Evolutionary conservation across 2,113 vertebrate species (phyloP).

Genomic region (Heterotilapia buettikoferi): DNA sequence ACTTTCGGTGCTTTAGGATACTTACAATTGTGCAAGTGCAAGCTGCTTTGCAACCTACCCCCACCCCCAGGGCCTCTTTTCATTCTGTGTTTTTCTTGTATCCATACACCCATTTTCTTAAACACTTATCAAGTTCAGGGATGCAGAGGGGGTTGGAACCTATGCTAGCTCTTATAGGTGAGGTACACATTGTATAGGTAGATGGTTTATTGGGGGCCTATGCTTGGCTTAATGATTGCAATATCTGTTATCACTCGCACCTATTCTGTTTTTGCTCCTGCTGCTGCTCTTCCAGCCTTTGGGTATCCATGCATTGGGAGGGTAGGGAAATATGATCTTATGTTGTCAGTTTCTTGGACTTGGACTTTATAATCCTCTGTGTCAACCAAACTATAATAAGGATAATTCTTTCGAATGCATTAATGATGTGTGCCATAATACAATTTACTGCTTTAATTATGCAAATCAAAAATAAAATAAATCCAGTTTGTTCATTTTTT

Average conservation of each 20-base stretch:
- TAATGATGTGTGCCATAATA: not conserved
- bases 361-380: not conserved
- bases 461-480: not conserved
- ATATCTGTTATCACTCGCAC: not conserved
- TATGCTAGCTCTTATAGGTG: not conserved
- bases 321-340: not conserved
- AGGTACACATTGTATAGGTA: not conserved
- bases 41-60: not conserved
- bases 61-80: not conserved
- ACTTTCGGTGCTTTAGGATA: not conserved
- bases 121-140: not conserved
- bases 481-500: not conserved
- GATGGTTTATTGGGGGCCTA: not conserved
- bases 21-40: not conserved
- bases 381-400: not conserved
- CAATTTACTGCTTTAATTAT: not conserved
- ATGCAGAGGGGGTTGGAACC: not conserved
- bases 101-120: not conserved
- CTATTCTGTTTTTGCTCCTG: not conserved
- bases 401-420: not conserved
- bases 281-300: not conserved
- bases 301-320: not conserved
- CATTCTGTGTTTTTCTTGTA: not conserved
- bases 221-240: not conserved
- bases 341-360: not conserved